phyloP scores from a whole-genome alignment of 2,113 vertebrate genomes.

The Cervus canadensis region DNA sequence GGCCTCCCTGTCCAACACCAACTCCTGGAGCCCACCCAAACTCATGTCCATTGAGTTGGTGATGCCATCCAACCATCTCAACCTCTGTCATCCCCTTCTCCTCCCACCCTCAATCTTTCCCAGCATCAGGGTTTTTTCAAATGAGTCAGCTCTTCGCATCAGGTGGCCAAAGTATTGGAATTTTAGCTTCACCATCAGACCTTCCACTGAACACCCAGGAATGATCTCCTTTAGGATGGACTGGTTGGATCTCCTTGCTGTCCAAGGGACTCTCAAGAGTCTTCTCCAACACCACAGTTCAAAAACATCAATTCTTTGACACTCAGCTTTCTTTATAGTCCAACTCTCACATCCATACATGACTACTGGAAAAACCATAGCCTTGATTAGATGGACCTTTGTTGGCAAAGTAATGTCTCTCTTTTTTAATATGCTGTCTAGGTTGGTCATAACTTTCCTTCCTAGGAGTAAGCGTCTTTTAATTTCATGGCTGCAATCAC shows the following conservation, averaged over 20 bases:
- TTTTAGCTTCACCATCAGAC: not conserved
- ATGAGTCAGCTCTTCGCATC: not conserved
- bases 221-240: not conserved
- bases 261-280: not conserved
- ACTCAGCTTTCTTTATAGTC: not conserved
- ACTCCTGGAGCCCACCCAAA: accelerated
- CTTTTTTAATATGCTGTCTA: not conserved
- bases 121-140: not conserved
- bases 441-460: not conserved
- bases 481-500: not conserved
- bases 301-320: not conserved
- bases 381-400: not conserved
- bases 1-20: not conserved
- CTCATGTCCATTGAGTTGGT: not conserved
- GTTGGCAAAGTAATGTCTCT: not conserved
- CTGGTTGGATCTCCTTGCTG: not conserved
- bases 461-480: not conserved
- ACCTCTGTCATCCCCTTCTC: not conserved
- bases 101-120: not conserved
- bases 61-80: not conserved
- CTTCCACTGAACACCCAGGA: not conserved
- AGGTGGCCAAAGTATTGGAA: not conserved
- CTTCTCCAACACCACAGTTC: not conserved
- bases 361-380: not conserved
- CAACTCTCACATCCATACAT: not conserved